A percentile compares a stretch with the other conserved stretches of the same genome.
phyloP scores from a whole-genome alignment of 2,888 invertebrate genomes.

The Acleris emargana region DNA sequence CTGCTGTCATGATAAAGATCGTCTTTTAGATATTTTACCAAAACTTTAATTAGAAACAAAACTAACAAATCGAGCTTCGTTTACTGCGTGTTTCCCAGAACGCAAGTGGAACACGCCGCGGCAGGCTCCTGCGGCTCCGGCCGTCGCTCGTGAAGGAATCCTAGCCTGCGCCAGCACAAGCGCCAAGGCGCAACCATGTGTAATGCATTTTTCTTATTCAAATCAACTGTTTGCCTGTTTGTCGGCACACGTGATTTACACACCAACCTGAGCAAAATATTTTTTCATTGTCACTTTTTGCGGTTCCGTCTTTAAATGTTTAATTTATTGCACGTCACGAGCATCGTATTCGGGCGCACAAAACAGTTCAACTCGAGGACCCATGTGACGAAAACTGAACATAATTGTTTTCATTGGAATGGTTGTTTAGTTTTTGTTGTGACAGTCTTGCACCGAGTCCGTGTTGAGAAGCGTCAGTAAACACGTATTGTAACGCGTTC shows the following conservation, averaged over 20 bases:
- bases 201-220: constrained; percentile 38
- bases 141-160: constrained; percentile 69
- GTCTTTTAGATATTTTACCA: too few relatives aligned
- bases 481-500: constrained; percentile 20
- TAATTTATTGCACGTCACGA: constrained; percentile 29
- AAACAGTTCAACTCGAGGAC: constrained; percentile 18
- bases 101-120: constrained; percentile 31
- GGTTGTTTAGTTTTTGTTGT: constrained; percentile 55
- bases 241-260: constrained; percentile 35
- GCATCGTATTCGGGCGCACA: constrained; percentile 18
- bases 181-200: constrained; percentile 43
- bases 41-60: too few relatives aligned
- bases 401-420: constrained; percentile 60
- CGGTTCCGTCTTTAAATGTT: constrained; percentile 32
- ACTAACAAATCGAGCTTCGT: too few relatives aligned
- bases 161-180: constrained; percentile 53
- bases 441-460: constrained; percentile 60
- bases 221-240: constrained; percentile 24
- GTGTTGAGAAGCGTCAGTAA: constrained; percentile 19
- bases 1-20: too few relatives aligned
- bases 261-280: constrained; percentile 24
- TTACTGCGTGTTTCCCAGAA: neutral
- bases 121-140: constrained; percentile 40
- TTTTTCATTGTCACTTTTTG: constrained; percentile 22
- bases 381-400: constrained; percentile 49